A percentile compares a stretch with the other conserved stretches of the same genome.
Evolutionary conservation across 2,888 invertebrate species (phyloP).

Genomic region (Steinernema hermaphroditum): DNA sequence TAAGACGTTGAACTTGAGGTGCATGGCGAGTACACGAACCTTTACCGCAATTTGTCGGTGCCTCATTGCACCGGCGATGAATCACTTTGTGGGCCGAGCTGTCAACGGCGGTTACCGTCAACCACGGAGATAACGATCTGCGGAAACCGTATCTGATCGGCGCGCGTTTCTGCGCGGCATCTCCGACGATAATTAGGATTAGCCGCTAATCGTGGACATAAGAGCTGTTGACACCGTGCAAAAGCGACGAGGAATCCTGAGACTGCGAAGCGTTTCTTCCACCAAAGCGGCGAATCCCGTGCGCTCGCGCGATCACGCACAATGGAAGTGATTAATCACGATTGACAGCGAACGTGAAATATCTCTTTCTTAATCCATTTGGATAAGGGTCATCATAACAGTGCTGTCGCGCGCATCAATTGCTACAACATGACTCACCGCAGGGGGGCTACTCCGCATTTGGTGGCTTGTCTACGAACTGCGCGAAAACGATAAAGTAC

Average conservation of each 20-base stretch:
- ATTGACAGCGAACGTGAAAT: conserved; percentile 26
- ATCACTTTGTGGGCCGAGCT: background rate
- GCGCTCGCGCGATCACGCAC: background rate
- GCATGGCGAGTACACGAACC: background rate
- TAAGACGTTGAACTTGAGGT: background rate
- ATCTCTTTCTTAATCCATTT: conserved; percentile 28
- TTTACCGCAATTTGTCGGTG: background rate
- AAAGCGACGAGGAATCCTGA: background rate
- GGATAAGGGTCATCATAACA: conserved; percentile 26
- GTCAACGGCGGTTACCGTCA: background rate
- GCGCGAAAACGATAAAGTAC: no score
- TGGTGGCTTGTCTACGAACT: no score
- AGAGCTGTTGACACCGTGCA: background rate
- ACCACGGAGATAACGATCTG: background rate
- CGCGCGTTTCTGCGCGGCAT: background rate
- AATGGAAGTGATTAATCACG: conserved; percentile 26
- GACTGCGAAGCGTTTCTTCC: background rate
- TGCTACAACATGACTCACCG: conserved; percentile 16
- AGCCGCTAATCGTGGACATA: background rate
- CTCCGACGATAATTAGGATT: background rate
- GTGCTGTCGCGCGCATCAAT: conserved; percentile 18
- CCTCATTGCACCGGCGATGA: background rate
- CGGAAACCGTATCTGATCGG: conserved; percentile 24
- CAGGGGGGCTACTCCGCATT: background rate
- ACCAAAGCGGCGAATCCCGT: background rate